Evolutionary conservation across 2,113 vertebrate genomes (phyloP).

Genomic region (Benitochromis conjunctus): DNA sequence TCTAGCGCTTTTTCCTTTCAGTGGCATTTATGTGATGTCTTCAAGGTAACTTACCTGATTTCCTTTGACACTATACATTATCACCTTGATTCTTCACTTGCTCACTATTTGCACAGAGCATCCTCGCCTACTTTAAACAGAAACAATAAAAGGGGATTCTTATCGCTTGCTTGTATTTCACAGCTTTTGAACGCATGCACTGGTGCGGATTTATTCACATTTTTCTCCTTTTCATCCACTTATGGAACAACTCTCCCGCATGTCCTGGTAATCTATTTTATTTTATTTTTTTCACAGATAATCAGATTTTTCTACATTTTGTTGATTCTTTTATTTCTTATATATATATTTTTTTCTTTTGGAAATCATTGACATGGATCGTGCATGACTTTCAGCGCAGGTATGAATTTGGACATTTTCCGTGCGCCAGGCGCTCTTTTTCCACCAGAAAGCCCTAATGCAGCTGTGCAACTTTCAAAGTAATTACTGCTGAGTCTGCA

Average conservation of each 20-base stretch:
- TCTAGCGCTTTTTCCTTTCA: conserved; percentile 92
- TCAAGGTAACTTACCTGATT: conserved; percentile 89
- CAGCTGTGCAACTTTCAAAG: conserved; percentile 53
- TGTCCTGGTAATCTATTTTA: background rate
- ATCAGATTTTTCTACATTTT: background rate
- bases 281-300: background rate
- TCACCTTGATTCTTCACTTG: conserved; percentile 71
- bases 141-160: background rate
- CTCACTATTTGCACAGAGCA: conserved; percentile 31
- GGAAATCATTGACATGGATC: background rate
- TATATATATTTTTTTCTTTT: background rate
- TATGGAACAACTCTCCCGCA: background rate
- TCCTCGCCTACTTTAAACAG: conserved; percentile 48
- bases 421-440: conserved; percentile 41
- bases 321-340: background rate
- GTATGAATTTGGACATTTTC: conserved; percentile 35
- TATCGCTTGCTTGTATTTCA: background rate
- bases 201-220: conserved; percentile 2
- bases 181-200: background rate
- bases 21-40: conserved; percentile 97
- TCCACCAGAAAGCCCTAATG: conserved; percentile 39
- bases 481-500: conserved; percentile 62
- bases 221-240: background rate
- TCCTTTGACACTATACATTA: conserved; percentile 76
- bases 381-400: conserved; percentile 24